These are phyloP conservation scores for Drosophila nigromelanica DNA, from an alignment of 1,140 invertebrate genomes.

Conservation along the genomic window DNA sequence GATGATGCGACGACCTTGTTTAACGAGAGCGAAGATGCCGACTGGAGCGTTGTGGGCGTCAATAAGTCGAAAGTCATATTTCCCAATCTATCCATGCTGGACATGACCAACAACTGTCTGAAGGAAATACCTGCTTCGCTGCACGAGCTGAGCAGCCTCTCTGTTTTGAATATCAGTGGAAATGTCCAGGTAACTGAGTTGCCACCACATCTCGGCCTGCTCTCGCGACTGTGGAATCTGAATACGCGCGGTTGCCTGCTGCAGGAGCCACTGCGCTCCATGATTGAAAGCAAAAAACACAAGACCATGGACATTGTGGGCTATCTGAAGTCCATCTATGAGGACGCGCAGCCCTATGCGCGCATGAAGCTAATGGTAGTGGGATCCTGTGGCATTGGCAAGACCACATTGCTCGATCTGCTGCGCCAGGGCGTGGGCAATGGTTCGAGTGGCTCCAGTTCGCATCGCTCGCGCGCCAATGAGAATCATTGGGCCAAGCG, in stretches of 20 bases:
- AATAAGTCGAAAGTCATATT: conserved; percentile 91
- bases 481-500: conserved; percentile 94
- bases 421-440: conserved; percentile 88
- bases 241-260: conserved; percentile 95
- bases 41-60: conserved; percentile 83
- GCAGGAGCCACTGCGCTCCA: conserved; percentile 94
- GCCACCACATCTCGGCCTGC: conserved; percentile 96
- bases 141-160: conserved; percentile 93
- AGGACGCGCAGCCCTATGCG: conserved; percentile 96
- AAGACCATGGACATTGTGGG: conserved; percentile 98
- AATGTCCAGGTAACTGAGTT: conserved; percentile 94
- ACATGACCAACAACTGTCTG: conserved; percentile 95
- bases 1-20: conserved; percentile 87
- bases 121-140: conserved; percentile 92
- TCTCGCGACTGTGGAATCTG: conserved; percentile 97
- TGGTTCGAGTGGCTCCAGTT: conserved; percentile 44
- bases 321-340: conserved; percentile 95
- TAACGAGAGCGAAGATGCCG: conserved; percentile 78
- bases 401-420: conserved; percentile 96
- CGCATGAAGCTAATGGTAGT: conserved; percentile 99
- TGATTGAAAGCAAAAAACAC: conserved; percentile 96
- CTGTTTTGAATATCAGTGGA: conserved; percentile 96
- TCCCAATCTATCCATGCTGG: conserved; percentile 97
- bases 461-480: conserved; percentile 68
- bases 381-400: conserved; percentile 95